phyloP scores from a whole-genome alignment of 2,113 vertebrate genomes.

The Gymnarchus niloticus region DNA sequence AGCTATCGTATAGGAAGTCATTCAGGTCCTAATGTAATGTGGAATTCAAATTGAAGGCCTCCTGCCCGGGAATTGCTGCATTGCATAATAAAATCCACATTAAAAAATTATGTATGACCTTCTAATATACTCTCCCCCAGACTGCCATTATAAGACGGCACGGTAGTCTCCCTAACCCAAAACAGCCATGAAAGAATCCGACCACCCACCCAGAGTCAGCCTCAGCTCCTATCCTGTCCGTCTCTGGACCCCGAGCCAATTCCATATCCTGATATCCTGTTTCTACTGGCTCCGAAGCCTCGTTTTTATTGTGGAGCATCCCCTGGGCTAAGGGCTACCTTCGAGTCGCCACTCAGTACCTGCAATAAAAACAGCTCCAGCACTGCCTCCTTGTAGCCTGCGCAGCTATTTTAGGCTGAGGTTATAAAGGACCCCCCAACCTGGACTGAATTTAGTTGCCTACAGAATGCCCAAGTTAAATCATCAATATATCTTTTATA shows the following conservation, averaged over 20 bases:
- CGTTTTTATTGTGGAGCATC: slow-evolving; percentile 31
- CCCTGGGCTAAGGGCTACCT: slow-evolving; percentile 33
- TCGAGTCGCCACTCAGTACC: slow-evolving; percentile 34
- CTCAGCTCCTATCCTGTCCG: slow-evolving; percentile 22
- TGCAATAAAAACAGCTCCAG: slow-evolving; percentile 41
- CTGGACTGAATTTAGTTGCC: slow-evolving; percentile 53
- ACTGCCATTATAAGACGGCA: slow-evolving; percentile 30
- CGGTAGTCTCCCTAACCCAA: slow-evolving; percentile 26
- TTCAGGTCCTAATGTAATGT: slow-evolving; percentile 38
- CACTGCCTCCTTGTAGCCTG: slow-evolving; percentile 30
- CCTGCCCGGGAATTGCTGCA: slow-evolving; percentile 45
- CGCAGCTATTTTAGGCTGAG: slow-evolving; percentile 54
- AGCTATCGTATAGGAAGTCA: slow-evolving; percentile 39
- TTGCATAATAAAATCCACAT: slow-evolving; percentile 41
- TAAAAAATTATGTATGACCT: slow-evolving; percentile 22
- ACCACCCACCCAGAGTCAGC: slow-evolving; percentile 33
- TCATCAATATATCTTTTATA: slow-evolving; percentile 55
- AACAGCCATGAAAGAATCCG: slow-evolving; percentile 29
- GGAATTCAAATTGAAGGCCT: slow-evolving; percentile 32
- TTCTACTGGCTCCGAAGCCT: slow-evolving; percentile 23
- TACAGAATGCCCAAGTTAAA: slow-evolving; percentile 56
- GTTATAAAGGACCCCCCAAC: slow-evolving; percentile 48
- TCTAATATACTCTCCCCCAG: slow-evolving; percentile 7
- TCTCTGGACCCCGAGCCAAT: background rate
- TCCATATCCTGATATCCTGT: slow-evolving; percentile 32